Base-by-base conservation (phyloP, 2,113 vertebrate species). In the Symphodus melops region DNA sequence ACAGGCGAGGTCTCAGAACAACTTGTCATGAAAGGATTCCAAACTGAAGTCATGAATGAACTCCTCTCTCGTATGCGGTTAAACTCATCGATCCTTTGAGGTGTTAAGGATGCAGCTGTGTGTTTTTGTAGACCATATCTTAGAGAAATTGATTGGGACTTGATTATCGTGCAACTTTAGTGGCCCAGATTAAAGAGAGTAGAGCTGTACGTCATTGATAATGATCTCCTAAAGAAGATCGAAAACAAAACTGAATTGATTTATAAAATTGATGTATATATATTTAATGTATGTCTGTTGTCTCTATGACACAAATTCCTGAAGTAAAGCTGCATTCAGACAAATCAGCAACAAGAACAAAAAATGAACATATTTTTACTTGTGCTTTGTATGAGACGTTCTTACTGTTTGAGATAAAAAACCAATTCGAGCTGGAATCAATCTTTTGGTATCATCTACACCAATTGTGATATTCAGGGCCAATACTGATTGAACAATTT, bases 1-100 rank as follows among this genome's bases (percentile, higher is more conserved):
- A 33, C 78, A 92, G 16, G 66, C 83, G 46, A 39, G 20, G 37
- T 62, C 49, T 85, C 49, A 89, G 23, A 59, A 72, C 51, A 76
- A 8, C 21, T 39, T 49, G n/a, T 52, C 44, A 53, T 33, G 19
- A 64, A 64, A 72, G 37, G 8, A 57, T 9, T 61, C 37, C 23
- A 14, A 52, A 10, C 12, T 21, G 5, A 3, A 64, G 19, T 25
- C 25, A 37, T 33, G 55, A 12, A 60, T 46, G 11, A 23, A 75
- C 20, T 61, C 1, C n/a, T 37, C 17, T 61, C 28, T 10, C 14
- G 8, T 0, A 2, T 33, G 28, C 3, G 28, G 4, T 33, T 33
- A 5, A 33, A 33, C 28, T 33, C 28, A 33, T 33, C 28, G 48
- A 53, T n/a, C 9, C 10, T 60, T 3, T 9, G 11, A n/a, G 1